Evolutionary conservation across 1,140 invertebrate genomes (phyloP).

Genomic region (Tetraneura akinire): DNA sequence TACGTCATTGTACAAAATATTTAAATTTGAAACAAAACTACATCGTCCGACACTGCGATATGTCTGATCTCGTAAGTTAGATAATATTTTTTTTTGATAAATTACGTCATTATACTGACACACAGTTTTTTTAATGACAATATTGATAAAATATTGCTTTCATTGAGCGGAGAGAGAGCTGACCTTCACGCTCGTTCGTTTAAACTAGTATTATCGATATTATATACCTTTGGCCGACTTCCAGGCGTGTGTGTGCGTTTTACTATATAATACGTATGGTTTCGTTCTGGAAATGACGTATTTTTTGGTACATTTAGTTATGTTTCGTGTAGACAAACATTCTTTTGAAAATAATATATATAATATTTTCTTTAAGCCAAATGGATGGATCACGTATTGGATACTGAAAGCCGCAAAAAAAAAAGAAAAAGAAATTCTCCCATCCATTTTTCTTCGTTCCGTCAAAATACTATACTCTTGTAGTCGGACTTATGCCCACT

Average conservation of each 20-base stretch:
- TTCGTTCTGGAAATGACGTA: neutral
- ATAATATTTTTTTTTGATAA: no score
- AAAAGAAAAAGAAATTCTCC: neutral
- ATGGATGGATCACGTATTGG: neutral
- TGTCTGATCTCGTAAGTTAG: no score
- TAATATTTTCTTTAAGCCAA: neutral
- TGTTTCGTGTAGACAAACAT: neutral
- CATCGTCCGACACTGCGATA: no score
- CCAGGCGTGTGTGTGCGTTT: neutral
- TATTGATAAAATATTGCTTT: neutral
- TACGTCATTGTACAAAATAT: no score
- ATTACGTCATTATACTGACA: no score
- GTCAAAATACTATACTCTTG: no score
- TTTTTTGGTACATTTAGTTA: slow-evolving; percentile 31
- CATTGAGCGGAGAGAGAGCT: neutral
- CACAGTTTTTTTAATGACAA: neutral
- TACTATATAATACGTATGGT: neutral
- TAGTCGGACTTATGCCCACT: neutral
- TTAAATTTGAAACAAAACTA: no score
- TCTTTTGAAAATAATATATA: neutral
- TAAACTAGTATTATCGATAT: neutral
- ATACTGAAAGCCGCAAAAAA: neutral
- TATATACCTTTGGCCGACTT: neutral
- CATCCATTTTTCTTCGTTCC: neutral
- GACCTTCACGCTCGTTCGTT: neutral